These are phyloP conservation scores for Rhyacophila evoluta DNA, from an alignment of 2,888 invertebrate genomes.

Conservation along the genomic window DNA sequence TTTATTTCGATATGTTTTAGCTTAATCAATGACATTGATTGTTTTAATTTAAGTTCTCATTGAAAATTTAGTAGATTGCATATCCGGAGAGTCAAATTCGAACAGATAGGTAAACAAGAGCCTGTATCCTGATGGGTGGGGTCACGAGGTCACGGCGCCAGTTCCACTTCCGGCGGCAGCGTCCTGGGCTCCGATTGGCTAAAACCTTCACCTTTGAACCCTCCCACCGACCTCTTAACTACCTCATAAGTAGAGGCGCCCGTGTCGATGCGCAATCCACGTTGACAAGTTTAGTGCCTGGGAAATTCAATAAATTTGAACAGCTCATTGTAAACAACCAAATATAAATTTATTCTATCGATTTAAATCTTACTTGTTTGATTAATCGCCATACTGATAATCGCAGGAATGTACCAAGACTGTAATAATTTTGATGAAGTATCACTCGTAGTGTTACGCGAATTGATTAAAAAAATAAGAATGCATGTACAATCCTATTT, in stretches of 20 bases:
- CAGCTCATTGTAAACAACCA: background rate
- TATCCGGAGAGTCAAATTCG: background rate
- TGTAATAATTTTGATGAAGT: no score
- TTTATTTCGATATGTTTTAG: no score
- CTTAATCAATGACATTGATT: no score
- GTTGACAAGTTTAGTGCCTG: background rate
- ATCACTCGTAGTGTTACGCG: no score
- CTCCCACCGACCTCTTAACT: slow-evolving; percentile 33
- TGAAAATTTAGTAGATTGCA: background rate
- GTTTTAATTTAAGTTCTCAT: no score
- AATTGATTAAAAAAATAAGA: no score
- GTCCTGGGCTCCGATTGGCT: slow-evolving; percentile 38
- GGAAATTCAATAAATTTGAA: background rate
- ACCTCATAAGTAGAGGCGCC: slow-evolving; percentile 7
- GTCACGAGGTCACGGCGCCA: slow-evolving; percentile 48
- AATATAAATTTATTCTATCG: no score
- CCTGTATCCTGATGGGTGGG: slow-evolving; percentile 39
- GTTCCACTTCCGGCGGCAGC: slow-evolving; percentile 38
- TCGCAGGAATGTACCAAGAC: no score
- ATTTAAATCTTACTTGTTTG: no score
- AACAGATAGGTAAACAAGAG: background rate
- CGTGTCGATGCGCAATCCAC: slow-evolving; percentile 40
- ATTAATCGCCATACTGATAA: no score
- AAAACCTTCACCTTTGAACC: slow-evolving; percentile 44
- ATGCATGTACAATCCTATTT: no score